Conservation (phyloP, 2,113 vertebrate species). For the Tragelaphus buxtoni region DNA sequence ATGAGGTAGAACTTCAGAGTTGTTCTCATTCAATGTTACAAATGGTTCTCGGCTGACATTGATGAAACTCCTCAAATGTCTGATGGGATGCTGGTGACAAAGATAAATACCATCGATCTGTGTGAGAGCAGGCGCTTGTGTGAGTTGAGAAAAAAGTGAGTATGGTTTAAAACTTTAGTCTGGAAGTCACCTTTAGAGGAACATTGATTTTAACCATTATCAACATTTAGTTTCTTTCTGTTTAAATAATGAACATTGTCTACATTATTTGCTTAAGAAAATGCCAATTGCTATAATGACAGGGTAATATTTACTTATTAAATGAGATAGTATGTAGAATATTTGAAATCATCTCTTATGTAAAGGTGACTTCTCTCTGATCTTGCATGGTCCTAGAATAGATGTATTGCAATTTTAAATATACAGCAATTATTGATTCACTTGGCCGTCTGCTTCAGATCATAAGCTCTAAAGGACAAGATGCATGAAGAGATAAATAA, state of each 20-base stretch:
- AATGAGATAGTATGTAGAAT: not conserved
- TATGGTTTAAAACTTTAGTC: not conserved
- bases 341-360: not conserved
- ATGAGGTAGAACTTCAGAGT: conserved; percentile 47
- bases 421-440: not conserved
- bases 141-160: not conserved
- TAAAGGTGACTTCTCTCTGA: not conserved
- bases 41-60: conserved; percentile 53
- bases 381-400: not conserved
- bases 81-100: conserved; percentile 48
- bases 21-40: conserved; percentile 53
- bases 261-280: not conserved
- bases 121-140: not conserved
- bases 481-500: not conserved
- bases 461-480: not conserved
- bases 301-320: not conserved
- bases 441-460: not conserved
- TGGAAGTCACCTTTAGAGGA: conserved; percentile 40
- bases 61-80: conserved; percentile 60
- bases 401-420: not conserved
- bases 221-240: not conserved
- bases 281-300: not conserved
- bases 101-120: conserved; percentile 25
- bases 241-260: not conserved
- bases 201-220: not conserved